Base-by-base conservation (phyloP, 2,888 invertebrate species). In the Lamellibrachia satsuma region DNA sequence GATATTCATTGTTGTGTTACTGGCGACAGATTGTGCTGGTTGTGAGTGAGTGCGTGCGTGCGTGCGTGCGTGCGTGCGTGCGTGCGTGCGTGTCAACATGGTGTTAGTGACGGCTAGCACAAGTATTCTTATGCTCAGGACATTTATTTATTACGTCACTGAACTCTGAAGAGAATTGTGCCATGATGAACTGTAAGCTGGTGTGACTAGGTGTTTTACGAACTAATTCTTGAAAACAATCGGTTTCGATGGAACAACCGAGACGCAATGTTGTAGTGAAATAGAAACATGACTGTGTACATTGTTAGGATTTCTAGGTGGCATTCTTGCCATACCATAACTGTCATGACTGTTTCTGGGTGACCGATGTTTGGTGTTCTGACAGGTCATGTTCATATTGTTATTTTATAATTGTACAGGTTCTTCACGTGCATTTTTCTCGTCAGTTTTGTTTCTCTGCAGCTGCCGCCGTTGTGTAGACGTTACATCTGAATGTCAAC, bases 391-490 rank as follows among this genome's bases (percentile, higher is more conserved):
- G 75, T 75, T 75, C 6, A n/a, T 75, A 75, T 75, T 75, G 22
- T 75, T 22, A 75, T 11, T 75, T 75, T 75, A 75, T n/a, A 75
- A 22, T 75, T 75, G 75, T 75, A 75, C 75, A 75, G 75, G 75
- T 75, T 15, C 75, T 15, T 75, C 75, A 75, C 4, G n/a, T 75
- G 75, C 75, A 75, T n/a, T 75, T 75, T 75, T 75, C 22, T 39
- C 22, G 22, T 75, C 75, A 22, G 75, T 75, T 75, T 15, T 22
- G 75, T 75, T 75, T 75, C 75, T 75, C n/a, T 75, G 22, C 75
- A 75, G 75, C 75, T n/a, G 75, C 75, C 75, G 75, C n/a, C 75
- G 75, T 75, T 75, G 75, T 15, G 75, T 75, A 75, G 75, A 75
- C n/a, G n/a, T 75, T 22, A 75, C 75, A 75, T 22, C 11, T 75